phyloP scores from a whole-genome alignment of 2,113 vertebrate genomes.

The Silurus asotus region DNA sequence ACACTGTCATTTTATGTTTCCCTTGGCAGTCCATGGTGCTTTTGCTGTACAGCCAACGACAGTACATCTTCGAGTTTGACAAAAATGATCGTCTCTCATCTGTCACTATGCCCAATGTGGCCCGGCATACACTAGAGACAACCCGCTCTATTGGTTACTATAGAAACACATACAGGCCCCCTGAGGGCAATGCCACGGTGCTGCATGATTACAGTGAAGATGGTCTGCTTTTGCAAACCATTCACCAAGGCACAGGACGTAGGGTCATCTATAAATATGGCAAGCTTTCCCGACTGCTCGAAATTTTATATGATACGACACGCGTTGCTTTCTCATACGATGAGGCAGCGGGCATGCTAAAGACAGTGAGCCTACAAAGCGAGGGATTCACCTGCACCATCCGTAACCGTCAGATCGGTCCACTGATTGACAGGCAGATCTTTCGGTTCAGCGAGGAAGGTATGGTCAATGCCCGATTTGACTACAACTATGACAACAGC shows the following conservation, averaged over 20 bases:
- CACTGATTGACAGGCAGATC: conserved; percentile 94
- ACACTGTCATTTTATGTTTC: conserved; percentile 39
- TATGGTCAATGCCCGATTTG: conserved; percentile 96
- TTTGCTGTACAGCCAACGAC: conserved; percentile 94
- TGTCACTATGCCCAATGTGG: conserved; percentile 97
- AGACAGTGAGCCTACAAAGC: conserved; percentile 91
- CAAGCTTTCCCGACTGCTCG: conserved; percentile 87
- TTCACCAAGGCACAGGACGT: conserved; percentile 89
- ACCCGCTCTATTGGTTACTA: conserved; percentile 95
- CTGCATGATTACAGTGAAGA: conserved; percentile 95
- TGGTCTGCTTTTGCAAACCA: conserved; percentile 86
- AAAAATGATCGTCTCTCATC: conserved; percentile 92
- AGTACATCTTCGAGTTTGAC: conserved; percentile 98
- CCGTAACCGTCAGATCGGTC: conserved; percentile 93
- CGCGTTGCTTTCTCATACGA: conserved; percentile 92
- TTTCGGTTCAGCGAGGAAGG: conserved; percentile 98
- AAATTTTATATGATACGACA: conserved; percentile 93
- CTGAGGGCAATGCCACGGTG: conserved; percentile 90
- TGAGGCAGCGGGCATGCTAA: conserved; percentile 90
- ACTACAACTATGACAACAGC: conserved; percentile 98
- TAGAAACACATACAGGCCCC: conserved; percentile 91
- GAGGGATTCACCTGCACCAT: conserved; percentile 96
- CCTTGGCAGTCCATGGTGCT: conserved; percentile 91
- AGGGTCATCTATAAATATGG: conserved; percentile 93
- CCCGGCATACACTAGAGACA: conserved; percentile 91